Conservation (phyloP, 2,888 invertebrate species). For the Chydorus sphaericus region DNA sequence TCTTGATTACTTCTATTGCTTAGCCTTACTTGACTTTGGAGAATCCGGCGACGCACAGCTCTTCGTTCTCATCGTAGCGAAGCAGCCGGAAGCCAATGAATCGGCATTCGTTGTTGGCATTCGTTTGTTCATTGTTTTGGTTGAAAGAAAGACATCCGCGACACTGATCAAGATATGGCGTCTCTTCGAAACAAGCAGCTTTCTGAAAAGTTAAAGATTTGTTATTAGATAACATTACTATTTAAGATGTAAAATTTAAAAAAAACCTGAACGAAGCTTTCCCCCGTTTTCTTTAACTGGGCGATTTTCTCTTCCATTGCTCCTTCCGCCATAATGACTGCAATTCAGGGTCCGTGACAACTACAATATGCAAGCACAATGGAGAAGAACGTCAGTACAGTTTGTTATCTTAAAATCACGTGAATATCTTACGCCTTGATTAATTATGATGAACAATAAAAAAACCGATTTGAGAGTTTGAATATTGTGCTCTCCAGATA, state of each 20-base stretch:
- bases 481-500: too few relatives aligned
- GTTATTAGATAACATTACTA: background rate
- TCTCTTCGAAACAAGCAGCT: constrained; percentile 73
- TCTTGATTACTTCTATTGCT: background rate
- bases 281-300: constrained; percentile 52
- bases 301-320: constrained; percentile 29
- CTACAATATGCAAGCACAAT: too few relatives aligned
- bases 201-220: constrained; percentile 30
- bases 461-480: too few relatives aligned
- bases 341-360: too few relatives aligned
- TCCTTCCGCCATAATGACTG: constrained; percentile 7
- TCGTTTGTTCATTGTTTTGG: constrained; percentile 48
- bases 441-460: too few relatives aligned
- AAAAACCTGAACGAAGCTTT: constrained; percentile 58
- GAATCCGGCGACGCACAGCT: constrained; percentile 80
- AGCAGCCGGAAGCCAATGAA: constrained; percentile 89
- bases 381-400: too few relatives aligned
- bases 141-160: constrained; percentile 83
- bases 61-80: constrained; percentile 73
- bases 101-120: constrained; percentile 78
- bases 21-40: constrained; percentile 46
- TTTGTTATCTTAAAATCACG: too few relatives aligned
- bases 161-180: constrained; percentile 76
- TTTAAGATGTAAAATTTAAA: background rate
- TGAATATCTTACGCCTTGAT: too few relatives aligned